phyloP scores from a whole-genome alignment of 2,113 vertebrate species.

The Ceyx margarethae region DNA sequence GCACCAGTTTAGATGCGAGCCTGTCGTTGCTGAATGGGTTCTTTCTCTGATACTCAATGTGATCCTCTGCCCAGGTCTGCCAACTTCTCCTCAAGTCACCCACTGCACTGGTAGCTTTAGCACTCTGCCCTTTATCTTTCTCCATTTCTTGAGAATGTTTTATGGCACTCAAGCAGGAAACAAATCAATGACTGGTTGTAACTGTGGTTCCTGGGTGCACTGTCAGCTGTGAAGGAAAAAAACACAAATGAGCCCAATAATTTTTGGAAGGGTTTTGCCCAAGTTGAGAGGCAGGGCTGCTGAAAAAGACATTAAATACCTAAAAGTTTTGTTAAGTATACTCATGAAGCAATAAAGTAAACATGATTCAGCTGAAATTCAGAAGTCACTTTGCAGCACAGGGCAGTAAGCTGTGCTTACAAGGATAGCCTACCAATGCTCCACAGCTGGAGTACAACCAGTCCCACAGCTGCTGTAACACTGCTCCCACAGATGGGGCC shows the following conservation, averaged over 20 bases:
- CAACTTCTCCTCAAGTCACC: slow-evolving; percentile 82
- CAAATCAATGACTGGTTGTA: not conserved
- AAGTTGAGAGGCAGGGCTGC: not conserved
- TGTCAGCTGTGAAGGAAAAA: not conserved
- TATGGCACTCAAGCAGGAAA: not conserved
- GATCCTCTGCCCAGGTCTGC: slow-evolving; percentile 86
- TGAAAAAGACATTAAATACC: not conserved
- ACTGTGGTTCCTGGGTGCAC: not conserved
- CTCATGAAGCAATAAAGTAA: not conserved
- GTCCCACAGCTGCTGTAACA: not conserved
- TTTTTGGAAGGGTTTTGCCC: not conserved
- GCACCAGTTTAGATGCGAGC: not conserved
- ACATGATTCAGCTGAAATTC: not conserved
- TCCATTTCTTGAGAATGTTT: slow-evolving; percentile 29
- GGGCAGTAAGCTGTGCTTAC: not conserved
- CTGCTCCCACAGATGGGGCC: not conserved
- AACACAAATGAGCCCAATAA: not conserved
- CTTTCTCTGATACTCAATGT: slow-evolving; percentile 80
- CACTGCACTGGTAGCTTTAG: slow-evolving; percentile 58
- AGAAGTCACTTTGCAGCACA: not conserved
- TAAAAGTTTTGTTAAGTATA: not conserved
- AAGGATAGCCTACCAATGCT: accelerated
- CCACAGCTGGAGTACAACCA: not conserved
- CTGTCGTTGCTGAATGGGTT: slow-evolving; percentile 84
- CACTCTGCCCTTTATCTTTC: not conserved